Evolutionary conservation across 2,888 invertebrate species (phyloP), one percentile per base, ranked within the genome.

Genomic region (Parnassius smintheus): DNA sequence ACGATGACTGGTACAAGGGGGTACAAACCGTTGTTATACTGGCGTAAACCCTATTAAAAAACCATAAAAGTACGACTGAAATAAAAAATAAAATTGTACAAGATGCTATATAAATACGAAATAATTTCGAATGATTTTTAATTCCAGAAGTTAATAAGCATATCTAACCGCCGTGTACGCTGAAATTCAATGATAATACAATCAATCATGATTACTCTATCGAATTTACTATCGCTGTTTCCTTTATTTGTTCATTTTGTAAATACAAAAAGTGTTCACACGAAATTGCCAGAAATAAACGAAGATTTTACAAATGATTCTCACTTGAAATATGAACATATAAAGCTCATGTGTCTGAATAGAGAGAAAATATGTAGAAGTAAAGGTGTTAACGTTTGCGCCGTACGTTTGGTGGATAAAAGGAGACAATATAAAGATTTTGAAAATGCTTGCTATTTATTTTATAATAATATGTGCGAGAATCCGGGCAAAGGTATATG

Each of bases 391-490:
- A 60, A 54, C 0, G 51, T 88, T 0, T 88, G 88, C 66, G 70
- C 79, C 0, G 63, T 77, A 1, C 72, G 82, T 56, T 46, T 68
- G 1, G 1, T 64, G 0, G 67, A 73, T 9, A 61, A 66, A 0
- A 70, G 53, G 4, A 61, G 49, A 2, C 67, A 72, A 9, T 81
- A 76, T 65, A 76, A 69, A 25, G 75, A 81, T n/a, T 88, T 80
- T 66, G 56, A 71, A 1, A 88, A 85, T 60, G 69, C 76, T 0
- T 88, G 88, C 60, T 81, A 70, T 65, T 70, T 88, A 62, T 85
- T 85, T 70, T 64, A 86, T 56, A 70, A 65, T 45, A 88, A 88
- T 63, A 81, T 88, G 78, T 88, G 88, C 49, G 78, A 82, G 9
- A 56, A 74, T 67, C 81, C 82, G 1, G 81, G 75, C 0, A 64